These are phyloP conservation scores for Anastatus disparis DNA, from an alignment of 1,140 invertebrate species.

Conservation along the genomic window DNA sequence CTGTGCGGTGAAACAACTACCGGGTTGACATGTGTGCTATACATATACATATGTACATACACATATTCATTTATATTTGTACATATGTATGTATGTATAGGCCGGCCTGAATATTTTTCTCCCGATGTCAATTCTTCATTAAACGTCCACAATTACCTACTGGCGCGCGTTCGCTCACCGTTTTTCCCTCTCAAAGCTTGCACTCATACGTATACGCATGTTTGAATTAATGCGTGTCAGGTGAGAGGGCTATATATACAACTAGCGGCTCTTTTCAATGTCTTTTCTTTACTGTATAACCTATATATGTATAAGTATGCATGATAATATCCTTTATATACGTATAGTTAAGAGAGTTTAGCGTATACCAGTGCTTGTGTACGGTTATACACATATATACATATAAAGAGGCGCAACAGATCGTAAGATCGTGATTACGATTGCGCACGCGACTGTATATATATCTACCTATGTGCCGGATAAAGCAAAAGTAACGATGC, in stretches of 20 bases:
- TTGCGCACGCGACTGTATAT: neutral
- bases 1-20: neutral
- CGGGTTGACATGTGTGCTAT: neutral
- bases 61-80: no score
- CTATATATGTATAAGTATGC: no score
- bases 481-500: no score
- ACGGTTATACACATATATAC: no score
- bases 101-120: neutral
- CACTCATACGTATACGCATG: no score
- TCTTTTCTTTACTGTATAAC: no score
- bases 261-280: no score
- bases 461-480: no score
- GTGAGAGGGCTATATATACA: slow-evolving; percentile 9
- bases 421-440: neutral
- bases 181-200: neutral
- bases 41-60: no score
- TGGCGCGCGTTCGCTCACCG: neutral
- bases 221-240: slow-evolving; percentile 24
- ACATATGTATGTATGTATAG: no score
- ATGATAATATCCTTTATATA: no score
- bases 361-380: neutral
- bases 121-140: slow-evolving; percentile 7
- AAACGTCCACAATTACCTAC: neutral
- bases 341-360: no score
- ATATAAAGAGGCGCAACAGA: neutral